Evolutionary conservation across 1,140 invertebrate species (phyloP), one percentile per base, ranked within the genome.

Genomic region (Bombus cullumanus): DNA sequence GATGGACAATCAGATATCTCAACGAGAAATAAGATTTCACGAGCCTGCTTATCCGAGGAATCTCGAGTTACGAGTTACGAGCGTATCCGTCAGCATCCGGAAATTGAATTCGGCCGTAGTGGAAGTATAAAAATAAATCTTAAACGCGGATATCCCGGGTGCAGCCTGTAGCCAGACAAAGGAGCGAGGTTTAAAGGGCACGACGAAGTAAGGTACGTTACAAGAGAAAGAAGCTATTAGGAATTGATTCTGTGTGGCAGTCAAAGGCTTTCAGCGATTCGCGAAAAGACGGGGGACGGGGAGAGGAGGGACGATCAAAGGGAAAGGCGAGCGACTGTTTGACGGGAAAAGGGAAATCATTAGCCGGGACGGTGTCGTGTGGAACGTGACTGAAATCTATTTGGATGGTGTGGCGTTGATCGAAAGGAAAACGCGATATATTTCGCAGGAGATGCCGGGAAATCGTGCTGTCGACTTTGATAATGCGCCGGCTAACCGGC

Each of bases 121-220:
- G 34, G 39, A 66, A 66, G 66, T 66, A 71, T 68, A 66, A 88
- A 73, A 81, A 85, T 87, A 87, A 88, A 77, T 88, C 77, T 88
- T 75, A 79, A 78, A 59, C 31, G 41, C 18, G 37, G 37, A 74
- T 47, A 41, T 43, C 6, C 64, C 5, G 43, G 28, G 34, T 15
- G 31, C 8, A 12, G 18, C 1, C 22, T 62, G 8, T 72, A 69
- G 25, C 37, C 37, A 53, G 57, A 57, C 69, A 73, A 84, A 78
- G 43, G 31, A 1, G 4, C 66, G 12, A 31, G 34, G 34, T 25
- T 59, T 77, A 71, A 87, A 83, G n/a, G 76, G n/a, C 22, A 31
- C 22, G 41, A 83, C 31, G 37, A 79, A 25, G 43, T 15, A 15
- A n/a, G 13, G 25, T 10, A 39, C 25, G 43, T 75, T 37, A 37